Percentiles rank a stretch among this genome's conserved stretches.
phyloP scores from a whole-genome alignment of 2,113 vertebrate genomes.

The Sula dactylatra region DNA sequence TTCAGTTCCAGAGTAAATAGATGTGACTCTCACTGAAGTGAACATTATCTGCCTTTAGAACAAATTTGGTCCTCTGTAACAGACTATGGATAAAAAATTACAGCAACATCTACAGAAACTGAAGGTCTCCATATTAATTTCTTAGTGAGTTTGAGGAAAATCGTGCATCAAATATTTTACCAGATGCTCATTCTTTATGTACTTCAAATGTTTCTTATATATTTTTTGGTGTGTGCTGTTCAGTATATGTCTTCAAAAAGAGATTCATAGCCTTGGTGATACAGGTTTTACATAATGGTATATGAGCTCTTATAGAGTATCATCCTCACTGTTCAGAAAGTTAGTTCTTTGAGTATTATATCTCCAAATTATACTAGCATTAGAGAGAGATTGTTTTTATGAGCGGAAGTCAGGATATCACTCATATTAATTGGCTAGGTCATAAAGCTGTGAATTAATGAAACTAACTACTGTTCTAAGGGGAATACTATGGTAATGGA shows the following conservation, averaged over 20 bases:
- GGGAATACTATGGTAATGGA: slow-evolving; percentile 11
- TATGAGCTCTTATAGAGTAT: background rate
- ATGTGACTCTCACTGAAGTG: background rate
- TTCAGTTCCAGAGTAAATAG: background rate
- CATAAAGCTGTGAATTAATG: slow-evolving; percentile 55
- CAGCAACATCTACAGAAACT: background rate
- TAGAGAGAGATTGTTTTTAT: slow-evolving; percentile 52
- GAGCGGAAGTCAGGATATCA: slow-evolving; percentile 31
- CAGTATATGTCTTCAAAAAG: background rate
- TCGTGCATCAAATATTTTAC: background rate
- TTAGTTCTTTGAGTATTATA: slow-evolving; percentile 33
- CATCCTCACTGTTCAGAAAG: slow-evolving; percentile 15
- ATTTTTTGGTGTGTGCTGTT: background rate
- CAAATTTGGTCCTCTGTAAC: background rate
- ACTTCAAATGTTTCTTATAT: background rate
- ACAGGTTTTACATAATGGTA: background rate
- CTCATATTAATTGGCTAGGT: slow-evolving; percentile 52
- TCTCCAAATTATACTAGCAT: slow-evolving; percentile 40
- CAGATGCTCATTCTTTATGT: background rate
- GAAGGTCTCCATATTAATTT: background rate
- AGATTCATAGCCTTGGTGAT: background rate
- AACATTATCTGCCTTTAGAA: background rate
- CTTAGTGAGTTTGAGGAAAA: background rate
- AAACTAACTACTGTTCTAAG: slow-evolving; percentile 39
- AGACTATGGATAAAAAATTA: background rate